Evolutionary conservation across 2,113 vertebrate genomes (phyloP).

Genomic region (Prolemur simus): DNA sequence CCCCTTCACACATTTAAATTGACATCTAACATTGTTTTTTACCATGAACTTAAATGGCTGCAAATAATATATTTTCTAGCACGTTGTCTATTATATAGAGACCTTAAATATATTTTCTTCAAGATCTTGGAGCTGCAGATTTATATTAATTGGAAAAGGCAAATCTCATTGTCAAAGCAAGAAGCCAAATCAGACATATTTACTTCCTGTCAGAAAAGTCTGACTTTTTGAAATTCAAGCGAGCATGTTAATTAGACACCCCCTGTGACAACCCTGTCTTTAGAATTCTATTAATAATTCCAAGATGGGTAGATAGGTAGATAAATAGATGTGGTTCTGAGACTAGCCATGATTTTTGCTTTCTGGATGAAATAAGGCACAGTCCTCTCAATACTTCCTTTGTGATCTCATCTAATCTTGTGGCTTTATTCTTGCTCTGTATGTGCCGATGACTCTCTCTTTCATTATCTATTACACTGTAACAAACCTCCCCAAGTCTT

Average conservation of each 20-base stretch:
- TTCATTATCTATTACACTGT: background rate
- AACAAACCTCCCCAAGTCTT: background rate
- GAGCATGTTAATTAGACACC: slow-evolving; percentile 45
- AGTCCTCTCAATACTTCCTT: background rate
- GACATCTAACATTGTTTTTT: background rate
- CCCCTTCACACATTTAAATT: background rate
- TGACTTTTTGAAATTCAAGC: slow-evolving; percentile 44
- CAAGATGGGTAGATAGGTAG: slow-evolving; percentile 13
- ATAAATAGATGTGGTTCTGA: background rate
- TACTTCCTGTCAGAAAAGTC: slow-evolving; percentile 53
- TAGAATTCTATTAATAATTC: slow-evolving; percentile 42
- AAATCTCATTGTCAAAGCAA: slow-evolving; percentile 38
- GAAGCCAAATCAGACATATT: slow-evolving; percentile 38
- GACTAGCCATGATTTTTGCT: slow-evolving; percentile 5
- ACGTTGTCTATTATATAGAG: background rate
- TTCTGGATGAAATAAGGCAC: background rate
- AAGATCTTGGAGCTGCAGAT: slow-evolving; percentile 14
- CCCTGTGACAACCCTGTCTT: slow-evolving; percentile 28
- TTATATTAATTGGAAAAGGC: slow-evolving; percentile 41
- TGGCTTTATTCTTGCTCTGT: background rate
- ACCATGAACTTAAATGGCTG: slow-evolving; percentile 18
- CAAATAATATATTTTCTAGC: slow-evolving; percentile 48
- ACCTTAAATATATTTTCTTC: slow-evolving; percentile 53
- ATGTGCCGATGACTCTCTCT: background rate
- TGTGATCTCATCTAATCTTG: background rate